A percentile compares a stretch with the other conserved stretches of the same genome.
These are phyloP conservation scores for Micromys minutus DNA, from an alignment of 2,113 vertebrate species.

Conservation along the genomic window DNA sequence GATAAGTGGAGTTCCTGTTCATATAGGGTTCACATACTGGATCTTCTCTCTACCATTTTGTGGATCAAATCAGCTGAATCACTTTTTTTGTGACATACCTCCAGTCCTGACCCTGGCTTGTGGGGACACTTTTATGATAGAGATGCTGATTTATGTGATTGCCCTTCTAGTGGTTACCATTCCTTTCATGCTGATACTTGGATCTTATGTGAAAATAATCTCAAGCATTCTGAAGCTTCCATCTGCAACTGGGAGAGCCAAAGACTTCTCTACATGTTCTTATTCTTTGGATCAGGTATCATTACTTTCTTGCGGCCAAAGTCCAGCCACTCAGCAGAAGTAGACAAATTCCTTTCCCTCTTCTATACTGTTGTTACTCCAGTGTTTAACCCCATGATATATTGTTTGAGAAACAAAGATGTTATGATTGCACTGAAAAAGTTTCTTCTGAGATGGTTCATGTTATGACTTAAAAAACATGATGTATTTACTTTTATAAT, in stretches of 20 bases:
- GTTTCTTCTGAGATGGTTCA: background rate
- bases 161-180: background rate
- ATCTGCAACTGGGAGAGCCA: background rate
- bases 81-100: constrained; percentile 66
- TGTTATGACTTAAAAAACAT: background rate
- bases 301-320: constrained; percentile 46
- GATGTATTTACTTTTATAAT: background rate
- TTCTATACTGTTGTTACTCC: constrained; percentile 43
- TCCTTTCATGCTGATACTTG: constrained; percentile 41
- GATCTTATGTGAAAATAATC: constrained; percentile 54
- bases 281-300: constrained; percentile 57
- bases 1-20: constrained; percentile 4
- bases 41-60: constrained; percentile 51
- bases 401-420: constrained; percentile 63
- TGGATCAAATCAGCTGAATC: constrained; percentile 26
- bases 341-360: constrained; percentile 61
- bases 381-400: constrained; percentile 43
- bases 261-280: constrained; percentile 48
- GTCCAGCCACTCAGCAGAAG: background rate
- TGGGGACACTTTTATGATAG: constrained; percentile 20
- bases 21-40: background rate
- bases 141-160: constrained; percentile 32
- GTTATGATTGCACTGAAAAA: constrained; percentile 35
- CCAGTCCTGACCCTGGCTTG: constrained; percentile 20
- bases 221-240: constrained; percentile 45